A percentile compares a stretch with the other conserved stretches of the same genome.
phyloP scores from a whole-genome alignment of 2,113 vertebrate genomes.

The Hippopotamus amphibius region DNA sequence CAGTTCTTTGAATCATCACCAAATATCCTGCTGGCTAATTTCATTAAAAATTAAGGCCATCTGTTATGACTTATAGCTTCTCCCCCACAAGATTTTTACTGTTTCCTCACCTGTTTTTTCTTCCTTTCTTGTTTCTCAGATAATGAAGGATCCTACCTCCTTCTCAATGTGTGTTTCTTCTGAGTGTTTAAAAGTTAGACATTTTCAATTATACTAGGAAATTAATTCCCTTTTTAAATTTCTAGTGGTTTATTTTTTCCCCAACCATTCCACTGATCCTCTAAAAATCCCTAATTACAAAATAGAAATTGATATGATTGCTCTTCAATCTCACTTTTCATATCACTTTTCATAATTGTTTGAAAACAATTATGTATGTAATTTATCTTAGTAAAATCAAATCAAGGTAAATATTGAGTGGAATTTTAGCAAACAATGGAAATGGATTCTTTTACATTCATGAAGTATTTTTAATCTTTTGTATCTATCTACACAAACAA shows the following conservation, averaged over 20 bases:
- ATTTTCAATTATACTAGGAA: neutral
- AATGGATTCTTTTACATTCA: neutral
- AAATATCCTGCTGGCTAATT: constrained; percentile 14
- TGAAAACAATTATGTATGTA: constrained; percentile 42
- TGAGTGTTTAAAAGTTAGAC: neutral
- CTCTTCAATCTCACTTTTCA: neutral
- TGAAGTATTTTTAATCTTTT: neutral
- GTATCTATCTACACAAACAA: neutral
- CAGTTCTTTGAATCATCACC: neutral
- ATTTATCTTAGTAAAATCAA: constrained; percentile 34
- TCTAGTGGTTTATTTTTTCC: neutral
- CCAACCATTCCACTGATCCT: neutral
- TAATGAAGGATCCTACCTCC: neutral
- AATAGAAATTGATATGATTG: neutral
- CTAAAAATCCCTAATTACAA: constrained; percentile 16
- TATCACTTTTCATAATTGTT: constrained; percentile 6
- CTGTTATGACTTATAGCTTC: neutral
- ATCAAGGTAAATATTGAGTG: constrained; percentile 22
- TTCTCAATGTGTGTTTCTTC: neutral
- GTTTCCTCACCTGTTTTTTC: neutral
- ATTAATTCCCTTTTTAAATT: constrained; percentile 18
- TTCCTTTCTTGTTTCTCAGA: constrained; percentile 26
- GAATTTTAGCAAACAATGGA: constrained; percentile 13
- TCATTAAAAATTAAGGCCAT: constrained; percentile 1
- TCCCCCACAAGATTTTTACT: neutral